A percentile compares a stretch with the other conserved stretches of the same genome.
Evolutionary conservation across 2,797 vertebrate genomes (phyloP).

Genomic region (Psittacula echo): DNA sequence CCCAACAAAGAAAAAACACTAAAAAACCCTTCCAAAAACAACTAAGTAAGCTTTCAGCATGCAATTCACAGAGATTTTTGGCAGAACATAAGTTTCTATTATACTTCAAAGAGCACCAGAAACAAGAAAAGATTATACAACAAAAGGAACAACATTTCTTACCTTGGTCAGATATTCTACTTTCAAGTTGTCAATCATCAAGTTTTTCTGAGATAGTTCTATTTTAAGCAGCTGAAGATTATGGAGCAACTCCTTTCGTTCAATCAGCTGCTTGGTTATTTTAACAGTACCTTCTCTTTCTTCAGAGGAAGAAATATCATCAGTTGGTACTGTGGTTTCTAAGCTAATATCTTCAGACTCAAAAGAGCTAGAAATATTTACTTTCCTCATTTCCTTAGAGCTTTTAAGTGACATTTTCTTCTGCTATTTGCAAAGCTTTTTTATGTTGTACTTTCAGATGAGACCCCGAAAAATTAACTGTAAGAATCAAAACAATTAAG

Average conservation of each 20-base stretch:
- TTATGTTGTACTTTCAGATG: not conserved
- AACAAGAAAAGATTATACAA: not conserved
- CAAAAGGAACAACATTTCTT: not conserved
- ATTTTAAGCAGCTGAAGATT: constrained; percentile 92
- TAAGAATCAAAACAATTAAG: not conserved
- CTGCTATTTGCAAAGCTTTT: not conserved
- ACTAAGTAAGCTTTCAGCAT: not conserved
- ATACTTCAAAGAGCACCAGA: not conserved
- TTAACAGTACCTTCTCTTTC: constrained; percentile 81
- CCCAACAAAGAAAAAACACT: not conserved
- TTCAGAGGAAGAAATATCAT: constrained; percentile 95
- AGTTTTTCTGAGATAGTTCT: constrained; percentile 93
- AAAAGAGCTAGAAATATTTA: constrained; percentile 91
- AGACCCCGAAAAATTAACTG: not conserved
- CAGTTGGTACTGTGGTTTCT: constrained; percentile 93
- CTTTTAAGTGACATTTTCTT: constrained; percentile 54
- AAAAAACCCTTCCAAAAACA: not conserved
- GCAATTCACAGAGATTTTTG: not conserved
- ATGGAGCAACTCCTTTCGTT: constrained; percentile 93
- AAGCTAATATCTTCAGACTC: constrained; percentile 97
- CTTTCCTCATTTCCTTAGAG: constrained; percentile 73
- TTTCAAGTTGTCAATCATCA: constrained; percentile 95
- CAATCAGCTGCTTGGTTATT: constrained; percentile 91
- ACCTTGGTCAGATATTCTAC: constrained; percentile 94
- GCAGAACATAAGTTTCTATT: not conserved